These are phyloP conservation scores for Prosopocoilus inquinatus DNA, from an alignment of 2,888 invertebrate species.

Conservation along the genomic window DNA sequence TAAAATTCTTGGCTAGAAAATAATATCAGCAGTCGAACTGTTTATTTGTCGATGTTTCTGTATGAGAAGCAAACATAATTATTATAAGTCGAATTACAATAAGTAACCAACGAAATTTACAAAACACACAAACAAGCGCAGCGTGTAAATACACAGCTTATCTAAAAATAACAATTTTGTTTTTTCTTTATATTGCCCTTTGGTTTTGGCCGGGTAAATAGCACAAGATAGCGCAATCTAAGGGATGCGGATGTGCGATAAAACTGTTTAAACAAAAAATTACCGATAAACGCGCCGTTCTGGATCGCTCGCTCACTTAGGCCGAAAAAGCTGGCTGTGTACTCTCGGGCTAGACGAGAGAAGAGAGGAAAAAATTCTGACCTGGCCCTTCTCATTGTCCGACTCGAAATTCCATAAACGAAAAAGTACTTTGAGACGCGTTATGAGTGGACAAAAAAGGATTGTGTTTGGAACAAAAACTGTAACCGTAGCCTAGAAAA, in stretches of 20 bases:
- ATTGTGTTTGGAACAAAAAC: constrained; percentile 21
- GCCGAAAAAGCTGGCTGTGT: too few relatives aligned
- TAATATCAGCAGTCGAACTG: too few relatives aligned
- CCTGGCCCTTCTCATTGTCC: not conserved
- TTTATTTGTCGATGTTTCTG: too few relatives aligned
- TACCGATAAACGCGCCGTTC: constrained; percentile 12
- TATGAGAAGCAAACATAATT: not conserved
- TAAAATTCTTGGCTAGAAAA: too few relatives aligned
- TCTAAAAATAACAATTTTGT: constrained; percentile 47
- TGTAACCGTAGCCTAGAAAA: constrained; percentile 22
- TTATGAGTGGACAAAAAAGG: constrained; percentile 4
- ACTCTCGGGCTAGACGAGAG: too few relatives aligned
- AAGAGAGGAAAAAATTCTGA: too few relatives aligned
- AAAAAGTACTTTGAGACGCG: not conserved
- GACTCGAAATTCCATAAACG: not conserved
- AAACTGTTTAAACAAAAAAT: constrained; percentile 26
- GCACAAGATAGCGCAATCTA: constrained; percentile 33
- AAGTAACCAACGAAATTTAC: constrained; percentile 8
- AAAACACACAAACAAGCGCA: constrained; percentile 39
- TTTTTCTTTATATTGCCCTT: constrained; percentile 46
- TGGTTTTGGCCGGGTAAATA: constrained; percentile 47
- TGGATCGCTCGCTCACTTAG: not conserved
- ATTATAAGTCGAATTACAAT: not conserved
- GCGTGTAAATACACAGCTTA: constrained; percentile 41
- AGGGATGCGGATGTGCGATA: constrained; percentile 36